Percentiles rank a stretch among this genome's conserved stretches.
These are phyloP conservation scores for Myrmophylax atrothorax DNA, from an alignment of 2,113 vertebrate genomes.

Conservation along the genomic window DNA sequence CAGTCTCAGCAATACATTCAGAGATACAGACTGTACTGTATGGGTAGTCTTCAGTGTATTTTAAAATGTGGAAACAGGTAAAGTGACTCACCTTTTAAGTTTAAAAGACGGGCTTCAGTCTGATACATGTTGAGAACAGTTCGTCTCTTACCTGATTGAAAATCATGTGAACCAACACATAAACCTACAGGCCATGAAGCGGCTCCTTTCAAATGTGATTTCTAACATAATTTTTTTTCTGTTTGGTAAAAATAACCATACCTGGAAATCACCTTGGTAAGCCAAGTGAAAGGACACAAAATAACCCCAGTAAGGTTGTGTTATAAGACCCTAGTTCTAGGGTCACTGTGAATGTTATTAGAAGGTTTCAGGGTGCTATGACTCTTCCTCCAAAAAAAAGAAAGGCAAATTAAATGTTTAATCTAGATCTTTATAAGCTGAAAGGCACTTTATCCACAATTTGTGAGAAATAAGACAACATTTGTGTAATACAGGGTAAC, in stretches of 20 bases:
- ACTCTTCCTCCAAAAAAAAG: neutral
- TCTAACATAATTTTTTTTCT: neutral
- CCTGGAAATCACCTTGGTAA: neutral
- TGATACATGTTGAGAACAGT: neutral
- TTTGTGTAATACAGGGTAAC: neutral
- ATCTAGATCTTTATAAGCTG: neutral
- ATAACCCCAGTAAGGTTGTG: neutral
- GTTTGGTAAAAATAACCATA: neutral
- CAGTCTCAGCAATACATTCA: neutral
- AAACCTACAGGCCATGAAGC: neutral
- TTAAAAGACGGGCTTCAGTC: neutral
- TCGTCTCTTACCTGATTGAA: neutral
- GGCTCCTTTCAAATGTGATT: neutral
- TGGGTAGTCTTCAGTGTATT: neutral
- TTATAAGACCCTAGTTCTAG: neutral
- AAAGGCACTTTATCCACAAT: neutral
- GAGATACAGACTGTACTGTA: rapidly evolving
- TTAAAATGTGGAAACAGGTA: neutral
- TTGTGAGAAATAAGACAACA: neutral
- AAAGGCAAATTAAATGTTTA: neutral
- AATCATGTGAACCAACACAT: neutral
- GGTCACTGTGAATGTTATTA: neutral
- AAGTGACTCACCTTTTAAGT: neutral
- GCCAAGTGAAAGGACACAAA: neutral
- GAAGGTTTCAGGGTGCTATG: neutral